Percentiles rank a stretch among this genome's conserved stretches.
phyloP scores from a whole-genome alignment of 1,140 invertebrate species.

The Paraescarpia echinospica region DNA sequence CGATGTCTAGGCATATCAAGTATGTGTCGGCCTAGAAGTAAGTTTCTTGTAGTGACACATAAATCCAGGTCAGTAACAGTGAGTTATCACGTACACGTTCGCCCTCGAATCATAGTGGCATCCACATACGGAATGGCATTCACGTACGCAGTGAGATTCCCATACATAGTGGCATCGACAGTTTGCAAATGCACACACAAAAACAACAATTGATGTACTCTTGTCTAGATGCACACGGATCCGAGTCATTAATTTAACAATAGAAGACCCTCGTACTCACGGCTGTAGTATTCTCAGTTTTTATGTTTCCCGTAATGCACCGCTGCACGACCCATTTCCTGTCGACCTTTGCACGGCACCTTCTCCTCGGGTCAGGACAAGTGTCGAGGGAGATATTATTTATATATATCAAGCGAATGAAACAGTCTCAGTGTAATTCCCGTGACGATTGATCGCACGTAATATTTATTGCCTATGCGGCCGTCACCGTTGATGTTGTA shows the following conservation, averaged over 20 bases:
- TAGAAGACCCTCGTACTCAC: not conserved
- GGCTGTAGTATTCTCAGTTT: not conserved
- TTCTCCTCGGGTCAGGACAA: too few species aligned
- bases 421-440: too few species aligned
- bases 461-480: too few species aligned
- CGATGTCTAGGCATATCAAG: not conserved
- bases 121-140: not conserved
- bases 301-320: too few species aligned
- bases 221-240: not conserved
- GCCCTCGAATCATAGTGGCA: not conserved
- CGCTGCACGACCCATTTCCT: too few species aligned
- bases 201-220: not conserved
- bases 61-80: not conserved
- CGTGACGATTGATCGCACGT: too few species aligned
- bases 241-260: not conserved
- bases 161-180: too few species aligned
- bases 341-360: too few species aligned
- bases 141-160: not conserved
- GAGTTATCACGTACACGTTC: not conserved
- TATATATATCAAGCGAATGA: too few species aligned
- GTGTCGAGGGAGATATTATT: too few species aligned
- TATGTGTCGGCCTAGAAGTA: not conserved
- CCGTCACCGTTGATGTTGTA: too few species aligned
- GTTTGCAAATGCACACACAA: not conserved
- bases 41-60: not conserved